These are phyloP conservation scores for Mola mola DNA, from an alignment of 2,113 vertebrate species.

Conservation along the genomic window DNA sequence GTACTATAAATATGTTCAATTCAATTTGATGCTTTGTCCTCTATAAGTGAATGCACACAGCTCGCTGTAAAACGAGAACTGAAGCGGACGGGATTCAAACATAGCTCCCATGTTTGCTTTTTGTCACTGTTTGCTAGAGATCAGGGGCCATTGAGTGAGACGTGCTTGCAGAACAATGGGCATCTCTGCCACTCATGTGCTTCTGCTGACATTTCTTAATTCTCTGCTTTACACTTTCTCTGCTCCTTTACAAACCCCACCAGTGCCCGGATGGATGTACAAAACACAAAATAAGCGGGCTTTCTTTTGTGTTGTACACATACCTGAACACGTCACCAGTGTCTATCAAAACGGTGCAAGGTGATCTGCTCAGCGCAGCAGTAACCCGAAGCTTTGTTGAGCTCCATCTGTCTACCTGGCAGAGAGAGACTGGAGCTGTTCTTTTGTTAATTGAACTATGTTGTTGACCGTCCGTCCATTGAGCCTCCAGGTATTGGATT, in stretches of 20 bases:
- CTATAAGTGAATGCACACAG: not conserved
- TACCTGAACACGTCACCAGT: not conserved
- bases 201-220: constrained; percentile 43
- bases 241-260: not conserved
- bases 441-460: constrained; percentile 62
- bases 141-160: constrained; percentile 20
- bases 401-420: constrained; percentile 26
- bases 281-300: not conserved
- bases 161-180: constrained; percentile 39
- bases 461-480: constrained; percentile 43
- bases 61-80: constrained; percentile 18
- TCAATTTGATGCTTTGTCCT: constrained; percentile 4
- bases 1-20: too few species aligned
- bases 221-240: not conserved
- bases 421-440: constrained; percentile 41
- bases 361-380: constrained; percentile 10
- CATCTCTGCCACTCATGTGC: constrained; percentile 37
- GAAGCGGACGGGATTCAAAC: constrained; percentile 25
- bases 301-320: constrained; percentile 13
- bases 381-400: constrained; percentile 53
- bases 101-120: constrained; percentile 35
- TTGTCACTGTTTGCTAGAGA: constrained; percentile 51
- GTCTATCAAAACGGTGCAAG: constrained; percentile 20
- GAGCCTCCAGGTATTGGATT: constrained; percentile 61
- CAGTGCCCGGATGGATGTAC: not conserved